These are phyloP conservation scores for Polypedilum vanderplanki DNA, from an alignment of 1,140 invertebrate genomes.

Conservation along the genomic window DNA sequence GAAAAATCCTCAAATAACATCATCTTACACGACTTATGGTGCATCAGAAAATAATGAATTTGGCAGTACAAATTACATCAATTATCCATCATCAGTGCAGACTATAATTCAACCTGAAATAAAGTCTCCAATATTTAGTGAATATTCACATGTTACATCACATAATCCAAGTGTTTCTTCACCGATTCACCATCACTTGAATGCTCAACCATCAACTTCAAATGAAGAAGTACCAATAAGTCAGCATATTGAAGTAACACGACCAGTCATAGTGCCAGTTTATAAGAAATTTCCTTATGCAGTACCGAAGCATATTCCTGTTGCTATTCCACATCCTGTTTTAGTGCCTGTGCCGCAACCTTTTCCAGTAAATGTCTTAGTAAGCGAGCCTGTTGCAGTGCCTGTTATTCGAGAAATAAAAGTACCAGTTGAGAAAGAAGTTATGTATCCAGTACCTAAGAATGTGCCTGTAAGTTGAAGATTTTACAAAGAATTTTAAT, in stretches of 20 bases:
- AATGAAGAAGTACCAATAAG: background rate
- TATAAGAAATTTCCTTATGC: conserved; percentile 25
- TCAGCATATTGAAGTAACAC: background rate
- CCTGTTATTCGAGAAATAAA: background rate
- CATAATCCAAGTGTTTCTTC: background rate
- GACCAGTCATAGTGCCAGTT: background rate
- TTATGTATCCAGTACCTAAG: background rate
- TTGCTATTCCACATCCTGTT: conserved; percentile 10
- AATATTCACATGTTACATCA: background rate
- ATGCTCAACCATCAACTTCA: background rate
- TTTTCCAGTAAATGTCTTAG: background rate
- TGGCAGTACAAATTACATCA: background rate
- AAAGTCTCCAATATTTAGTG: background rate
- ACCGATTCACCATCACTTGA: background rate
- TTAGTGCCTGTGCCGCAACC: background rate
- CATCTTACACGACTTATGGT: background rate
- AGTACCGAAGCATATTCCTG: background rate
- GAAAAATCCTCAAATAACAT: background rate
- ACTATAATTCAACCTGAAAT: background rate
- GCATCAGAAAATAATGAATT: background rate
- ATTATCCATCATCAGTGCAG: background rate
- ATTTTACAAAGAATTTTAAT: too few species aligned
- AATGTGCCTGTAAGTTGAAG: background rate
- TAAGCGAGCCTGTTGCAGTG: background rate
- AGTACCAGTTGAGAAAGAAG: background rate